These are phyloP conservation scores for Australoheros facetus DNA, from an alignment of 2,797 vertebrate species.

Conservation along the genomic window DNA sequence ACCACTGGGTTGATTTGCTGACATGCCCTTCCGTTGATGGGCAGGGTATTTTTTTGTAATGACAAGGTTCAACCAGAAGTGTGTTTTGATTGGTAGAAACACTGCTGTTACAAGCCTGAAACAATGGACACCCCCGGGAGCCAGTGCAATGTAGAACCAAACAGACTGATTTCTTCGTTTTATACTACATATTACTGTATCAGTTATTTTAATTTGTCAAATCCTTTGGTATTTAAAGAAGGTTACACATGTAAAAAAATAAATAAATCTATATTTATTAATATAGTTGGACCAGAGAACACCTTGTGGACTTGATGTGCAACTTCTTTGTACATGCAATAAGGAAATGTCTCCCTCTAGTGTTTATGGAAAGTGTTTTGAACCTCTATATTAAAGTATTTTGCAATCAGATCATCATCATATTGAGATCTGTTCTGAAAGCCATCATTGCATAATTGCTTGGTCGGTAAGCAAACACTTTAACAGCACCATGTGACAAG, in stretches of 20 bases:
- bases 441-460: not conserved
- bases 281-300: conserved; percentile 61
- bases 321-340: conserved; percentile 33
- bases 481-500: not conserved
- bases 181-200: conserved; percentile 64
- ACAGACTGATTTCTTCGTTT: conserved; percentile 68
- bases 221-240: conserved; percentile 73
- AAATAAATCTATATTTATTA: conserved; percentile 78
- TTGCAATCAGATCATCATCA: not conserved
- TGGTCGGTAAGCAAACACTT: not conserved
- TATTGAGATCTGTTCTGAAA: not conserved
- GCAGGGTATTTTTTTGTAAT: conserved; percentile 54
- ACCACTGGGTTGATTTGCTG: conserved; percentile 68
- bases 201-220: conserved; percentile 63
- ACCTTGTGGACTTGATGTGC: conserved; percentile 39
- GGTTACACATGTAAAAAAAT: conserved; percentile 51
- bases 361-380: conserved; percentile 46
- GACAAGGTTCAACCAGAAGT: conserved; percentile 66
- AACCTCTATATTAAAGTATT: conserved; percentile 11
- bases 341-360: conserved; percentile 74
- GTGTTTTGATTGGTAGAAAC: conserved; percentile 67
- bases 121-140: conserved; percentile 72
- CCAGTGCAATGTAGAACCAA: conserved; percentile 80
- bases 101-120: conserved; percentile 63
- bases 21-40: conserved; percentile 50